Percentiles rank a stretch among this genome's conserved stretches.
These are phyloP conservation scores for Lontra canadensis DNA, from an alignment of 2,113 vertebrate species.

Conservation along the genomic window DNA sequence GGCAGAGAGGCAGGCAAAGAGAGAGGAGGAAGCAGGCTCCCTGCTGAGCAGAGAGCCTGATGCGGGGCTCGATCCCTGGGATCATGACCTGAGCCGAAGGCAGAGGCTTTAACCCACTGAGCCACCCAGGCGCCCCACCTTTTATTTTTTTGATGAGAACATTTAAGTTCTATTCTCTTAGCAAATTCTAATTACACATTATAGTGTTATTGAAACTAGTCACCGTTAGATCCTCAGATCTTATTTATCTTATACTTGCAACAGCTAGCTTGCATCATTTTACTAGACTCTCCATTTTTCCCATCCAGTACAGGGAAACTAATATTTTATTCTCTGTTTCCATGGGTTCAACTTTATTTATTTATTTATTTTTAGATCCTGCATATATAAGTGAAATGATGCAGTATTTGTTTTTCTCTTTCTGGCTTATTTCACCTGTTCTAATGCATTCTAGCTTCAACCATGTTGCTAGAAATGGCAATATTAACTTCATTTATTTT, in stretches of 20 bases:
- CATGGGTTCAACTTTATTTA: background rate
- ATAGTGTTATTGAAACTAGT: background rate
- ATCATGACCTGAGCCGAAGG: too few relatives aligned
- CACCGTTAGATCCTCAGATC: background rate
- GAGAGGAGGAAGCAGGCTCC: too few relatives aligned
- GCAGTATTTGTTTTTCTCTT: background rate
- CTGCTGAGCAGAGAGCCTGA: too few relatives aligned
- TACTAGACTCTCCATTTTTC: background rate
- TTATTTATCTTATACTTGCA: background rate
- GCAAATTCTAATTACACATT: background rate
- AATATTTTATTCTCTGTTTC: background rate
- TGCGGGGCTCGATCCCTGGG: too few relatives aligned
- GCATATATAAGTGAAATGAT: background rate
- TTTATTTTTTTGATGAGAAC: background rate
- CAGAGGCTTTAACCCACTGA: too few relatives aligned
- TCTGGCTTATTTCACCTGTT: background rate
- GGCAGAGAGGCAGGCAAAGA: too few relatives aligned
- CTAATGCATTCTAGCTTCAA: background rate
- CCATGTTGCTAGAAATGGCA: background rate
- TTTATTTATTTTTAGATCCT: too few relatives aligned
- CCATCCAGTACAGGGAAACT: too few relatives aligned
- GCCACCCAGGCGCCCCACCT: too few relatives aligned
- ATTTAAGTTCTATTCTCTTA: background rate
- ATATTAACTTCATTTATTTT: background rate
- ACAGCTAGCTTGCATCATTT: too few relatives aligned